phyloP scores from a whole-genome alignment of 2,113 vertebrate species.

The Polypterus bichir region DNA sequence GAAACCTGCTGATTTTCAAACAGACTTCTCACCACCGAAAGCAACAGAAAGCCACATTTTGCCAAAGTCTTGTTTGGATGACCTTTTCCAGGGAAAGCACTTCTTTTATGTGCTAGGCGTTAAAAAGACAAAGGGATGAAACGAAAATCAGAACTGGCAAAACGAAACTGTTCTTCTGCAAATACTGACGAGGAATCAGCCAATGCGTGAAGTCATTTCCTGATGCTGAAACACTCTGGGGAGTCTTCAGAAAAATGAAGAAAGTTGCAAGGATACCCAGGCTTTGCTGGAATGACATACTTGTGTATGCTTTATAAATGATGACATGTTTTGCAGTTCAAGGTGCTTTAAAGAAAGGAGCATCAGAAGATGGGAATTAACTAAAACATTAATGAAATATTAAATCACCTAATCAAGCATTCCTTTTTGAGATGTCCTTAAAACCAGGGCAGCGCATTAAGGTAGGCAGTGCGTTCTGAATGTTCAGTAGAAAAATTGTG shows the following conservation, averaged over 20 bases:
- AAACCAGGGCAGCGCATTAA: background rate
- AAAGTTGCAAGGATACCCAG: background rate
- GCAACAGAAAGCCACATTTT: too few species aligned
- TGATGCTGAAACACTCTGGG: too few species aligned
- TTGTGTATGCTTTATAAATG: background rate
- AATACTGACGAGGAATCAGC: too few species aligned
- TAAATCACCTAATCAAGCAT: background rate
- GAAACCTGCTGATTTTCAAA: too few species aligned
- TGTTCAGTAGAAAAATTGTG: conserved; percentile 51
- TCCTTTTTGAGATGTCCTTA: background rate
- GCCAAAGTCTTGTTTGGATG: too few species aligned
- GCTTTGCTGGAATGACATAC: background rate
- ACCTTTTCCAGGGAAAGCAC: too few species aligned
- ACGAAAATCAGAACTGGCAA: too few species aligned
- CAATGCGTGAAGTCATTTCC: background rate
- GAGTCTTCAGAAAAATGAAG: background rate
- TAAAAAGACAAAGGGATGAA: too few species aligned
- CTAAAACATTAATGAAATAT: background rate
- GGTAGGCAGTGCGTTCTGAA: background rate
- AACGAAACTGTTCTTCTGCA: too few species aligned
- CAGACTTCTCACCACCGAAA: too few species aligned
- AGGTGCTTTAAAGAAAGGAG: background rate
- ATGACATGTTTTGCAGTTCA: background rate
- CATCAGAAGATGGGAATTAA: background rate
- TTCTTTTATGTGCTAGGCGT: too few species aligned